Evolutionary conservation across 30 jellyfish, hydroid and myxozoan genomes (phyloP).

Genomic region (Nemopilema nomurai): DNA sequence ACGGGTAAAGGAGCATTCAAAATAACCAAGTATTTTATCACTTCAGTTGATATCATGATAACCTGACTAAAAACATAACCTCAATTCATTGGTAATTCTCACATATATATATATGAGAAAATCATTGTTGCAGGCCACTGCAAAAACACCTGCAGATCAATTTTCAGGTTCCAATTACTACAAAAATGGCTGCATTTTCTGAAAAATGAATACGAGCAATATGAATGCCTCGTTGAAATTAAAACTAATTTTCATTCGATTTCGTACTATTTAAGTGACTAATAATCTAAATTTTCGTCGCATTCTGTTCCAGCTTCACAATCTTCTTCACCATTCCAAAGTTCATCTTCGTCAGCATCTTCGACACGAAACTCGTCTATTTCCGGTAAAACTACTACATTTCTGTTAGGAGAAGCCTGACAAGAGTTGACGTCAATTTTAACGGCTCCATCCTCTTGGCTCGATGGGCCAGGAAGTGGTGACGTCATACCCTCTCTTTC

Average conservation of each 20-base stretch:
- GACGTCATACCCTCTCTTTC: not conserved
- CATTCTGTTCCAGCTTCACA: conserved; percentile 71
- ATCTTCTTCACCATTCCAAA: conserved; percentile 67
- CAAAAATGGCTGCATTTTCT: no score
- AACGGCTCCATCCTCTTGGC: not conserved
- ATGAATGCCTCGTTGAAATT: not conserved
- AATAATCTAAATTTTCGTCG: conserved; percentile 21
- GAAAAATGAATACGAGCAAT: no score
- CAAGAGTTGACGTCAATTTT: not conserved
- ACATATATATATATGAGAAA: no score
- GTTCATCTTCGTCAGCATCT: conserved; percentile 69
- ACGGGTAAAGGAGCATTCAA: no score
- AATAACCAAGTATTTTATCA: no score
- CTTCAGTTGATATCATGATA: no score
- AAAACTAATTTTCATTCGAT: not conserved
- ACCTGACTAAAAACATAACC: no score
- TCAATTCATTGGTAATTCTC: no score
- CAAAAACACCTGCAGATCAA: no score
- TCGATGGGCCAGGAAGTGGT: not conserved
- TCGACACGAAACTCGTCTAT: conserved; percentile 62
- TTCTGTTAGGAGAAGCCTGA: conserved; percentile 5
- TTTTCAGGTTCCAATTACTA: no score
- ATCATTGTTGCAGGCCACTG: no score
- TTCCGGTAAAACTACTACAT: conserved; percentile 62
- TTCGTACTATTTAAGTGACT: not conserved